Evolutionary conservation across 2,113 vertebrate genomes (phyloP).

Genomic region (Barnardius zonarius): DNA sequence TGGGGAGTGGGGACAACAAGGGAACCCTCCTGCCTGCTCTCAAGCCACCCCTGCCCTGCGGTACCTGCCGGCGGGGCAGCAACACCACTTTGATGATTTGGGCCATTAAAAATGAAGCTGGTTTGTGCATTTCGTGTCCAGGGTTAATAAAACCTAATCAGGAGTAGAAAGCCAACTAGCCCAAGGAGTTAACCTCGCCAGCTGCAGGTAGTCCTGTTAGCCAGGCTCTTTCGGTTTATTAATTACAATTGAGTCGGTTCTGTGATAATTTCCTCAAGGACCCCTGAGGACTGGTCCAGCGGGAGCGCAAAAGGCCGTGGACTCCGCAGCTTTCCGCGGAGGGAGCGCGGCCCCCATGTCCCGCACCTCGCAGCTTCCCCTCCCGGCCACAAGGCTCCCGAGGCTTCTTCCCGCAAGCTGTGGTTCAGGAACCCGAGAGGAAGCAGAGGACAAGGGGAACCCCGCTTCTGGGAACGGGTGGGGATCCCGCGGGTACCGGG

Average conservation of each 20-base stretch:
- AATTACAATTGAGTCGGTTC: constrained; percentile 48
- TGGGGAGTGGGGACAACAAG: background rate
- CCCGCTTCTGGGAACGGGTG: background rate
- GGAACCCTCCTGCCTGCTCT: background rate
- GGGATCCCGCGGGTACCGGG: background rate
- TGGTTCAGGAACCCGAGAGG: background rate
- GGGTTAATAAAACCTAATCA: constrained; percentile 60
- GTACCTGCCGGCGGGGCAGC: background rate
- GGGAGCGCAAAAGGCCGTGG: background rate
- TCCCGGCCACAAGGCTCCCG: background rate
- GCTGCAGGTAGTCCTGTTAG: constrained; percentile 47
- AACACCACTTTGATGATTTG: background rate
- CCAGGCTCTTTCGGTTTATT: constrained; percentile 62
- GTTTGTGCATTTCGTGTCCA: background rate
- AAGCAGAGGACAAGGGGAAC: constrained; percentile 21
- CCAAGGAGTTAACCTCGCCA: background rate
- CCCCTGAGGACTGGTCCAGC: background rate
- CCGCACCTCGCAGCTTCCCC: background rate
- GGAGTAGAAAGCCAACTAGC: constrained; percentile 34
- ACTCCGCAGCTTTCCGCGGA: background rate
- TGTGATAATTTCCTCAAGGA: constrained; percentile 36
- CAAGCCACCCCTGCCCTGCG: background rate
- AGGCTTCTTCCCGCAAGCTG: background rate
- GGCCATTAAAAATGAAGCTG: background rate
- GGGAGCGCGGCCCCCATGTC: background rate